phyloP scores from a whole-genome alignment of 37 sponge, comb jelly and placozoan species.

The Geodia barretti region DNA sequence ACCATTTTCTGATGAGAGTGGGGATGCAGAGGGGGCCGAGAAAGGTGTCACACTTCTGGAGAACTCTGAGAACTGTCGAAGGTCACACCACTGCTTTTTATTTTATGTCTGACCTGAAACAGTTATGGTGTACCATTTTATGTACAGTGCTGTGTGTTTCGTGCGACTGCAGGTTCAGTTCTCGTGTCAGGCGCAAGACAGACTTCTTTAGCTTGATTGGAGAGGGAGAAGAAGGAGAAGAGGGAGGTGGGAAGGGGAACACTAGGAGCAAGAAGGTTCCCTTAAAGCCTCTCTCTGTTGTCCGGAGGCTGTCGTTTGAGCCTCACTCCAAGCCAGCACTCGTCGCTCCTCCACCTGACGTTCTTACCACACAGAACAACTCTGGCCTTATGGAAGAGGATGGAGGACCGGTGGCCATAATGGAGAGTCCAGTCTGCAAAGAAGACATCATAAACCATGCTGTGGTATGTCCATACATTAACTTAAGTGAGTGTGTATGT shows the following conservation, averaged over 20 bases:
- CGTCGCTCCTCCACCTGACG: neutral
- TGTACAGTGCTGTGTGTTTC: neutral
- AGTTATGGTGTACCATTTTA: no score
- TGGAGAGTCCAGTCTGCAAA: no score
- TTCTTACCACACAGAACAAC: neutral
- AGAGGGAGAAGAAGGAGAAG: neutral
- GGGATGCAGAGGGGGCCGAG: neutral
- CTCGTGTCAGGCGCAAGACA: slow-evolving; percentile 33
- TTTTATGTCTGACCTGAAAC: no score
- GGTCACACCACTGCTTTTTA: no score
- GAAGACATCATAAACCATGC: no score
- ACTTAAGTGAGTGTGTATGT: neutral
- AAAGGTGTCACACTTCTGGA: neutral
- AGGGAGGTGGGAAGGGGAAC: neutral
- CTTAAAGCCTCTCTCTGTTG: neutral
- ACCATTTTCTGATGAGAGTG: neutral
- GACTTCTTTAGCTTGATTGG: slow-evolving; percentile 32
- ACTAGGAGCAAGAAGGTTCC: no score
- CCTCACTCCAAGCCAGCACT: neutral
- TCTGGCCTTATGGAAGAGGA: neutral
- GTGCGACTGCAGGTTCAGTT: slow-evolving; percentile 40
- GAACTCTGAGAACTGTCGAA: slow-evolving; percentile 6
- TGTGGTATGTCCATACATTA: neutral
- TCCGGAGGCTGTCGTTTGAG: neutral
- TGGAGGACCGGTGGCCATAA: no score